These are phyloP conservation scores for Fissipunctia ypsillon DNA, from an alignment of 2,888 invertebrate genomes.

Conservation along the genomic window DNA sequence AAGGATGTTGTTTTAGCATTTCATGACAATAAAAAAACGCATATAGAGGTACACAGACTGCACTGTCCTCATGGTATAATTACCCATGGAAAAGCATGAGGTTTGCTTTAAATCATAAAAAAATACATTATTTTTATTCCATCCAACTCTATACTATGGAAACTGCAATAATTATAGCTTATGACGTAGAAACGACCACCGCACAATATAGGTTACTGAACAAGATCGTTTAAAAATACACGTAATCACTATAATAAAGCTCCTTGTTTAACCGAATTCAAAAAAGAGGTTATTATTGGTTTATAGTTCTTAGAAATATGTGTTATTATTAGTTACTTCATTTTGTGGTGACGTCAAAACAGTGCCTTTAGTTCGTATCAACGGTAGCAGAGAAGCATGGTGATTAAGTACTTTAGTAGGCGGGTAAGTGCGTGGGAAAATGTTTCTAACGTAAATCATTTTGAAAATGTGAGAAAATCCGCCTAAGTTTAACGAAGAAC, in stretches of 20 bases:
- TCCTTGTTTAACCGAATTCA: too few relatives aligned
- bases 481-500: background rate
- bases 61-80: background rate
- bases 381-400: constrained; percentile 5
- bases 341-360: constrained; percentile 38
- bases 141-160: background rate
- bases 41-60: background rate
- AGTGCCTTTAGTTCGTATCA: constrained; percentile 5
- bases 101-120: background rate
- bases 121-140: background rate
- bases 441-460: background rate
- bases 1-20: background rate
- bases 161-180: background rate
- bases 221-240: constrained; percentile 24
- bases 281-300: too few relatives aligned
- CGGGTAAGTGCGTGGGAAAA: constrained; percentile 15
- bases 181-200: background rate
- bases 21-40: too few relatives aligned
- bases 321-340: background rate
- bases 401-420: background rate
- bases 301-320: constrained; percentile 4
- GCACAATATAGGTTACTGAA: background rate
- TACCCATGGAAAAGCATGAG: background rate
- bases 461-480: constrained; percentile 19
- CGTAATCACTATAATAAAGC: background rate